Percentiles rank a stretch among this genome's conserved stretches.
Evolutionary conservation across 1,140 invertebrate species (phyloP).

Genomic region (Drosophila fuyamai): DNA sequence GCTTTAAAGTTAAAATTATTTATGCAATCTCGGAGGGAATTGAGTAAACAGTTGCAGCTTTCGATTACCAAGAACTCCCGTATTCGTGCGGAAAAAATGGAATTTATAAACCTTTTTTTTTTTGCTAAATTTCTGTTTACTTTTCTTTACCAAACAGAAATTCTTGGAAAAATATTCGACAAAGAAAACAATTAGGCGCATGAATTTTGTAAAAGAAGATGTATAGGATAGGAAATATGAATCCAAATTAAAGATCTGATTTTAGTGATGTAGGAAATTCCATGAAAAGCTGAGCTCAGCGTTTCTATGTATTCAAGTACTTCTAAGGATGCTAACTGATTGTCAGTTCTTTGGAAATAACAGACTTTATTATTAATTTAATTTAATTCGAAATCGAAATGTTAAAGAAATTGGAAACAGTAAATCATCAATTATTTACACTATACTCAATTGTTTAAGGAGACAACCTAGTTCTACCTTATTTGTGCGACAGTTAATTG

Average conservation of each 20-base stretch:
- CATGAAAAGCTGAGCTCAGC: not conserved
- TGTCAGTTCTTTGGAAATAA: too few species aligned
- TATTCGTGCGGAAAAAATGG: not conserved
- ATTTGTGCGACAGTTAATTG: too few species aligned
- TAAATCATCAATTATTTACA: too few species aligned
- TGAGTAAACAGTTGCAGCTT: conserved; percentile 31
- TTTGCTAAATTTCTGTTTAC: conserved; percentile 14
- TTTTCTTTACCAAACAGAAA: conserved; percentile 23
- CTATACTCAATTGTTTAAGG: too few species aligned
- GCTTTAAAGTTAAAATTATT: conserved; percentile 42
- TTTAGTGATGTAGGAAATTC: not conserved
- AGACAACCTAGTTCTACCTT: too few species aligned
- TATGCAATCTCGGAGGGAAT: conserved; percentile 27
- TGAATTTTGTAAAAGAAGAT: not conserved
- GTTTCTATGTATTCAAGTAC: not conserved
- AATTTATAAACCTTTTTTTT: conserved; percentile 12
- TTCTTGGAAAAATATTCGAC: conserved; percentile 37
- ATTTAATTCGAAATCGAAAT: too few species aligned
- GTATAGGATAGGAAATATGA: not conserved
- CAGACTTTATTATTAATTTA: too few species aligned
- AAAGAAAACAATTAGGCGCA: conserved; percentile 26
- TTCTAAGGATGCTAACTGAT: not conserved
- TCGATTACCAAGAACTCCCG: conserved; percentile 19
- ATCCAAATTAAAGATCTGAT: conserved; percentile 12
- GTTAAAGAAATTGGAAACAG: too few species aligned